These are phyloP conservation scores for Epinotia bilunana DNA, from an alignment of 2,888 invertebrate genomes.

Conservation along the genomic window DNA sequence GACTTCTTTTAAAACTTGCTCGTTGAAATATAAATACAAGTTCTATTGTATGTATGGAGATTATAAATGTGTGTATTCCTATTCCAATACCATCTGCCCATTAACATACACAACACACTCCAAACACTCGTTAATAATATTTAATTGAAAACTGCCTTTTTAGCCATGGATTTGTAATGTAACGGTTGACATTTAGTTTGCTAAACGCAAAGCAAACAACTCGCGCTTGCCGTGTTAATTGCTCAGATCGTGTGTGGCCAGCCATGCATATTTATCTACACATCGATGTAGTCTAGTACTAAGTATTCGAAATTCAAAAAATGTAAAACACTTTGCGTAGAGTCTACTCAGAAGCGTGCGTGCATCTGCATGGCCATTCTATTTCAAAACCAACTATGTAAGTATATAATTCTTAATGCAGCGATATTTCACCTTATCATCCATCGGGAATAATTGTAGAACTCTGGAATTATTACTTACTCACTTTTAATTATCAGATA, in stretches of 20 bases:
- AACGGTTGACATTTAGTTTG: constrained; percentile 40
- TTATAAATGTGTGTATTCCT: neutral
- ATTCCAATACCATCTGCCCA: constrained; percentile 13
- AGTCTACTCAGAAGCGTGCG: neutral
- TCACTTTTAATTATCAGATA: constrained; percentile 1
- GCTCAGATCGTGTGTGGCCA: constrained; percentile 38
- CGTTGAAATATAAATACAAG: too few species aligned
- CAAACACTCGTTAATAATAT: constrained; percentile 20
- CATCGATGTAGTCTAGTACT: constrained; percentile 12
- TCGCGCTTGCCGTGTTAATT: constrained; percentile 27
- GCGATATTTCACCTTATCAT: constrained; percentile 6
- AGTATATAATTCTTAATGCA: constrained; percentile 10
- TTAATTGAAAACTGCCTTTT: constrained; percentile 40
- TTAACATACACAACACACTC: constrained; percentile 5
- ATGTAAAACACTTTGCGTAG: neutral
- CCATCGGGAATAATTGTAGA: neutral
- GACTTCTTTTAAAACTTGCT: neutral
- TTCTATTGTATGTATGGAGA: too few species aligned
- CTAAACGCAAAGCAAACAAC: constrained; percentile 32
- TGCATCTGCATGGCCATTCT: constrained; percentile 9
- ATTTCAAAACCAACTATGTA: neutral
- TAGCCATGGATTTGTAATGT: neutral
- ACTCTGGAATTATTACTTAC: neutral
- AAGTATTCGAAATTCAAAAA: neutral
- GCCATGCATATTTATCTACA: constrained; percentile 20